Evolutionary conservation across 2,797 vertebrate genomes (phyloP).

Genomic region (Hydrophis major): DNA sequence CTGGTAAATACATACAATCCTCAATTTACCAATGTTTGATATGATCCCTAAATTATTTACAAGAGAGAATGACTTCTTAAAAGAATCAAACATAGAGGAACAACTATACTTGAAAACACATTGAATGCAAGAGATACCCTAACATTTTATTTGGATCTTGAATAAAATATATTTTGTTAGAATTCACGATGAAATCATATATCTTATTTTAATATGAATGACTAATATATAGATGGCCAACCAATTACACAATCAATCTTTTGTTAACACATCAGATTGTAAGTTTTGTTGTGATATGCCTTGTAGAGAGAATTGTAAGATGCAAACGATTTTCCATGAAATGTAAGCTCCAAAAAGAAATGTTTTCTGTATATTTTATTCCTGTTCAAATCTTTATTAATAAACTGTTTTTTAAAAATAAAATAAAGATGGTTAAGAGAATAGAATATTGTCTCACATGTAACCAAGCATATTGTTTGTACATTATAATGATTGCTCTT

Average conservation of each 20-base stretch:
- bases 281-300: neutral
- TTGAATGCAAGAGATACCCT: neutral
- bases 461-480: neutral
- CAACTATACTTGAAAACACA: neutral
- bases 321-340: neutral
- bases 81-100: neutral
- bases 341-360: constrained; percentile 19
- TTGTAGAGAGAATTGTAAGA: neutral
- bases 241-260: neutral
- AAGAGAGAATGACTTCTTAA: neutral
- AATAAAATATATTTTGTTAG: neutral
- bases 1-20: neutral
- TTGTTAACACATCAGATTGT: constrained; percentile 3
- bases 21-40: neutral
- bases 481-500: neutral
- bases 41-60: neutral
- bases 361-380: constrained; percentile 46
- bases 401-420: constrained; percentile 48
- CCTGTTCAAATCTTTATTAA: constrained; percentile 46
- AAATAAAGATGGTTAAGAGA: constrained; percentile 12
- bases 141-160: neutral
- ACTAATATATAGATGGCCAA: neutral
- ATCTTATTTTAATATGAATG: neutral
- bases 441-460: neutral
- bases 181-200: neutral